These are phyloP conservation scores for Ochotona curzoniae DNA, from an alignment of 2,113 vertebrate genomes.

Conservation along the genomic window DNA sequence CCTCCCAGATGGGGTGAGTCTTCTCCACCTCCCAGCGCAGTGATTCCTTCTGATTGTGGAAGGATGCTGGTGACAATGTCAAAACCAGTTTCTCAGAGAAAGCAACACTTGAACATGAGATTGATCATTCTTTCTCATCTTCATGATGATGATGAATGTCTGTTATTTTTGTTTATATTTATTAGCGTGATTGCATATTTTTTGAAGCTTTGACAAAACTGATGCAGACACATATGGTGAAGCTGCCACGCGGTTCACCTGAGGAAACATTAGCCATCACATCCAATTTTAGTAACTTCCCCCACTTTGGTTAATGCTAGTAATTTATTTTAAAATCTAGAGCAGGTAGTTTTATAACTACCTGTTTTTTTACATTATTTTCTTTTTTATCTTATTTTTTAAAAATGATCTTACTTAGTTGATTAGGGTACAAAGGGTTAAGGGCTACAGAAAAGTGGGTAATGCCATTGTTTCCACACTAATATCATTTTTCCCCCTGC, in stretches of 20 bases:
- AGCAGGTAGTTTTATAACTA: not conserved
- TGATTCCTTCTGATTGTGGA: not conserved
- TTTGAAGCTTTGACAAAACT: not conserved
- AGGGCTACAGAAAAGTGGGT: too few relatives aligned
- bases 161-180: not conserved
- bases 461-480: too few relatives aligned
- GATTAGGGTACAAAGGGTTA: too few relatives aligned
- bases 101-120: not conserved
- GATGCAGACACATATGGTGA: not conserved
- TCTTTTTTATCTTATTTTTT: not conserved
- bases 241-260: not conserved
- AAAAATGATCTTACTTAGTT: too few relatives aligned
- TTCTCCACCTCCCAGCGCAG: not conserved
- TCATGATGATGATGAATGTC: not conserved
- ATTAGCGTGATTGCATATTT: not conserved
- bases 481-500: too few relatives aligned
- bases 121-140: not conserved
- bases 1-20: too few relatives aligned
- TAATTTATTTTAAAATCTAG: slow-evolving; percentile 17
- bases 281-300: not conserved
- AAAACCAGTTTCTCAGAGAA: not conserved
- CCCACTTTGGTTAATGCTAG: not conserved
- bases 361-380: not conserved
- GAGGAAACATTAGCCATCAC: not conserved
- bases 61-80: not conserved